Conservation (phyloP, 2,797 vertebrate genomes). For the Eleutherodactylus coqui region DNA sequence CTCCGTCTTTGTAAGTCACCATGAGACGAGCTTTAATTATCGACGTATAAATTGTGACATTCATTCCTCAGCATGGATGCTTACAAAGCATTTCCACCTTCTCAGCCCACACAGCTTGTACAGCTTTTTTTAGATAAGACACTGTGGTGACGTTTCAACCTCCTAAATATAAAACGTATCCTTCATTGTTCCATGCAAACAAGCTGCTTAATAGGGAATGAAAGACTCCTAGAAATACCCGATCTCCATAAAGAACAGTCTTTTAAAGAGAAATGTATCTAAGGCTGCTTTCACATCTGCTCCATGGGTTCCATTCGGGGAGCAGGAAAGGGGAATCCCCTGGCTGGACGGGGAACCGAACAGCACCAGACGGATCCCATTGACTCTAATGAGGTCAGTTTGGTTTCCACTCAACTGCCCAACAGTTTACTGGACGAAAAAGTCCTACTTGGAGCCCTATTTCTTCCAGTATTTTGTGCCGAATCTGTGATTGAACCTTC, state of each 20-base stretch:
- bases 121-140: constrained; percentile 16
- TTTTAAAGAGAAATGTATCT: no score
- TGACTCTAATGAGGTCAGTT: no score
- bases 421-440: no score
- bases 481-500: no score
- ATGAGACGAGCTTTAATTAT: constrained; percentile 15
- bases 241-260: not conserved
- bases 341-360: no score
- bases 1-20: constrained; percentile 13
- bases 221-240: not conserved
- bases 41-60: constrained; percentile 30
- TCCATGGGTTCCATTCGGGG: no score
- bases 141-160: not conserved
- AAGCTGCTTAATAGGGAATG: not conserved
- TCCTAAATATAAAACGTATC: constrained; percentile 27
- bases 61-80: constrained; percentile 36
- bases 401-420: no score
- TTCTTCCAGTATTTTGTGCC: no score
- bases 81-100: constrained; percentile 27
- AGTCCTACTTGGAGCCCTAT: no score
- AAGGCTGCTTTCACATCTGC: no score
- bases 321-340: no score
- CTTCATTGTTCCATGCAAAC: not conserved
- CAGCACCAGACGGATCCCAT: no score
- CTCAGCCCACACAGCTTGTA: constrained; percentile 17